phyloP scores from a whole-genome alignment of 2,888 invertebrate genomes.

The Limnephilus lunatus region DNA sequence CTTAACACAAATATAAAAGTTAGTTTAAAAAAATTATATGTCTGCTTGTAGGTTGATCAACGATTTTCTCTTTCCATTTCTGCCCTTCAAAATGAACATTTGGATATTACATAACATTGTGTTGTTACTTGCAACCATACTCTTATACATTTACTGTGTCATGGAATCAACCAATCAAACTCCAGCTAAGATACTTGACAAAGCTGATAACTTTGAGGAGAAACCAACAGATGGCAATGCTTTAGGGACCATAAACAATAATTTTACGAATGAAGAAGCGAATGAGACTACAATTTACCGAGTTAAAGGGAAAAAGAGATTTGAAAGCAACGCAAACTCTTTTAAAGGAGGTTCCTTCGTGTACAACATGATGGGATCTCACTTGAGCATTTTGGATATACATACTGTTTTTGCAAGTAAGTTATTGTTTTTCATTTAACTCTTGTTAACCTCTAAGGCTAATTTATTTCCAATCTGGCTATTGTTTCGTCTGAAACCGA shows the following conservation, averaged over 20 bases:
- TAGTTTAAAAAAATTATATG: not conserved
- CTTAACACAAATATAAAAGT: too few relatives aligned
- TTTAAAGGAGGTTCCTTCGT: conserved; percentile 11
- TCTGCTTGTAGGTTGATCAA: conserved; percentile 35
- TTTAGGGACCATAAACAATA: not conserved
- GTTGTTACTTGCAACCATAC: conserved; percentile 8
- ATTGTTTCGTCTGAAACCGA: too few relatives aligned
- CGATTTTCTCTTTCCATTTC: conserved; percentile 49
- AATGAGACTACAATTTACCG: conserved; percentile 12
- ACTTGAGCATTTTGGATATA: conserved; percentile 51
- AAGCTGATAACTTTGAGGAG: not conserved
- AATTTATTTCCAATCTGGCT: too few relatives aligned
- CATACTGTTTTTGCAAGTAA: conserved; percentile 53
- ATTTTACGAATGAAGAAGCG: not conserved
- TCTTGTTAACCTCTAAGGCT: not conserved
- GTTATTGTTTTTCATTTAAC: not conserved
- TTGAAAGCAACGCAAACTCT: not conserved
- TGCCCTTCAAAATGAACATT: conserved; percentile 49
- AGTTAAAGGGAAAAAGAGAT: conserved; percentile 51
- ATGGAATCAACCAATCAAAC: not conserved
- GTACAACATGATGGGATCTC: conserved; percentile 22
- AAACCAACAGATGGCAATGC: not conserved
- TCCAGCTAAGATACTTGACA: not conserved
- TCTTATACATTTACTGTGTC: conserved; percentile 12
- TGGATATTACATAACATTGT: conserved; percentile 34